Percentiles rank a stretch among this genome's conserved stretches.
These are phyloP conservation scores for Macrosiphum euphorbiae DNA, from an alignment of 2,888 invertebrate species.

Conservation along the genomic window DNA sequence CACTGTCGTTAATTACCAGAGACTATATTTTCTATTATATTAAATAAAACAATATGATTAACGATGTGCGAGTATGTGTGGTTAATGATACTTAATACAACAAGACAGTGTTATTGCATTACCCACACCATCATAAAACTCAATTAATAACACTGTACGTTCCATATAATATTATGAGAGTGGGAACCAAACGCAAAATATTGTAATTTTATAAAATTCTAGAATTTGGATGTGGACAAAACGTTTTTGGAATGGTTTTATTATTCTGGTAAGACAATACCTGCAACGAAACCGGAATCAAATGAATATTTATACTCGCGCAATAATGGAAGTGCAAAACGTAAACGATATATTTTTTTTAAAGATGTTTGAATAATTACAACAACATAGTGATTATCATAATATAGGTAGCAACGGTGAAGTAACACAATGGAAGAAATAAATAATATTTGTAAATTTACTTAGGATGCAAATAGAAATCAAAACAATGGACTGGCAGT, in stretches of 20 bases:
- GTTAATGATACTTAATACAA: conserved; percentile 14
- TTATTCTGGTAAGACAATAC: not conserved
- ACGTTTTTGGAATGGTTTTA: not conserved
- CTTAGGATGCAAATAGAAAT: conserved; percentile 5
- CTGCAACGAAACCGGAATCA: not conserved
- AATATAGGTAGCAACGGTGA: not conserved
- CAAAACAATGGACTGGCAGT: conserved; percentile 42
- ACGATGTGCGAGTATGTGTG: not conserved
- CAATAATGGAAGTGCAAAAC: not conserved
- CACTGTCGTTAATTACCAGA: conserved; percentile 14
- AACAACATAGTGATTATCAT: conserved; percentile 6
- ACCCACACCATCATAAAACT: not conserved
- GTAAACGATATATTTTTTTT: not conserved
- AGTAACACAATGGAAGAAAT: conserved; percentile 15
- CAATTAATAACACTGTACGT: not conserved
- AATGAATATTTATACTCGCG: not conserved
- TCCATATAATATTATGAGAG: not conserved
- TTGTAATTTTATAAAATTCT: not conserved
- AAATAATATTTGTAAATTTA: conserved; percentile 16
- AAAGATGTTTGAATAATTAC: not conserved
- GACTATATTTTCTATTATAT: conserved; percentile 11
- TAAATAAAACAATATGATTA: conserved; percentile 29
- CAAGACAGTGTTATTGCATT: not conserved
- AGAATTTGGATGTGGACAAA: not conserved
- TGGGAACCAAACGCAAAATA: not conserved